These are phyloP conservation scores for Protophormia terraenovae DNA, from an alignment of 2,888 invertebrate genomes.

Conservation along the genomic window DNA sequence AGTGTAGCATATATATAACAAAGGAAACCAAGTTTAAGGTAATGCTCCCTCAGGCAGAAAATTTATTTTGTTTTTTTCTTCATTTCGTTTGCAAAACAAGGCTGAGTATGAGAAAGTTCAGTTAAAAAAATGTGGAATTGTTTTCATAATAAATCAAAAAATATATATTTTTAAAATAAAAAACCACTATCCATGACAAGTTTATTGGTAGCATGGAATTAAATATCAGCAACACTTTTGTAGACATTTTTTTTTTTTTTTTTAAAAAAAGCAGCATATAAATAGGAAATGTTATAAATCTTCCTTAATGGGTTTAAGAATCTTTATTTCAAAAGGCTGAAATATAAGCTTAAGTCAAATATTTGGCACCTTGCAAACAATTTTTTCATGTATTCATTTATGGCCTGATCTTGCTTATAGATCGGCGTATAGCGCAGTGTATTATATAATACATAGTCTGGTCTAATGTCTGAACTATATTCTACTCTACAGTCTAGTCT, in stretches of 20 bases:
- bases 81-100: background rate
- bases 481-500: too few species aligned
- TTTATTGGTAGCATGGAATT: background rate
- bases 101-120: background rate
- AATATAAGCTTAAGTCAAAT: too few species aligned
- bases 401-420: too few species aligned
- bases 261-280: background rate
- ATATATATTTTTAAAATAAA: background rate
- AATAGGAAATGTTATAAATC: background rate
- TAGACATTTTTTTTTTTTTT: background rate
- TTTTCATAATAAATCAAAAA: slow-evolving; percentile 48
- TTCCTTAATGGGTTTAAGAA: background rate
- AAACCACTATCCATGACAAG: background rate
- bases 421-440: too few species aligned
- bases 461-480: too few species aligned
- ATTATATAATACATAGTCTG: too few species aligned
- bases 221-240: background rate
- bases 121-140: too few species aligned
- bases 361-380: too few species aligned
- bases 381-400: too few species aligned
- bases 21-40: slow-evolving; percentile 3
- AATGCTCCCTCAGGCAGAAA: background rate
- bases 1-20: background rate
- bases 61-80: background rate
- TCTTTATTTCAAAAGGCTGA: background rate